A percentile compares a stretch with the other conserved stretches of the same genome.
These are phyloP conservation scores for Corythornis vintsioides DNA, from an alignment of 2,113 vertebrate genomes.

Conservation along the genomic window DNA sequence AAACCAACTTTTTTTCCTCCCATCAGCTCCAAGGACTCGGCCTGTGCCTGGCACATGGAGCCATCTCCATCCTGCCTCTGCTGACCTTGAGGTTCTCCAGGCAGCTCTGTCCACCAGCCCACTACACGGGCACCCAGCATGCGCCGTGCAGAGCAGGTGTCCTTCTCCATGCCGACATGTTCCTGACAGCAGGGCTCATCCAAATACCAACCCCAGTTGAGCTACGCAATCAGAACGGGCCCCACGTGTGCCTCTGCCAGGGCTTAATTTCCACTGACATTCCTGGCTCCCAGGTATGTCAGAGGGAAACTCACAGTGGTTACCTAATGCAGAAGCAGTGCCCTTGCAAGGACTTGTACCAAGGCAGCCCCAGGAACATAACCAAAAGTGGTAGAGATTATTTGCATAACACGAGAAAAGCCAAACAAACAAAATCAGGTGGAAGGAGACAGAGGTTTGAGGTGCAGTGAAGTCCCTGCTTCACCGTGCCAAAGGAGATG, in stretches of 20 bases:
- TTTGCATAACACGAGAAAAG: neutral
- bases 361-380: neutral
- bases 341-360: neutral
- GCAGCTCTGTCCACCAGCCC: neutral
- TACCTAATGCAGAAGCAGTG: neutral
- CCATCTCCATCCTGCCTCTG: neutral
- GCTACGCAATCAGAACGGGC: neutral
- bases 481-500: rapidly evolving
- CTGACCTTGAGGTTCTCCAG: neutral
- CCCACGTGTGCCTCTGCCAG: neutral
- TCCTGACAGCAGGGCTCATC: neutral
- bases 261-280: neutral
- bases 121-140: neutral
- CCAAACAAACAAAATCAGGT: neutral
- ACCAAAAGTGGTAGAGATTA: neutral
- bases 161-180: neutral
- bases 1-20: neutral
- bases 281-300: neutral
- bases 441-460: neutral
- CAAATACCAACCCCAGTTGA: neutral
- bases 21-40: neutral
- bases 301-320: neutral
- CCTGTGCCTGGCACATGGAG: neutral
- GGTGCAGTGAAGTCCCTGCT: neutral
- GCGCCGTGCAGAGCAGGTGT: rapidly evolving